A percentile compares a stretch with the other conserved stretches of the same genome.
phyloP scores from a whole-genome alignment of 64 coral and sea anemone species.

The Montipora cactus region DNA sequence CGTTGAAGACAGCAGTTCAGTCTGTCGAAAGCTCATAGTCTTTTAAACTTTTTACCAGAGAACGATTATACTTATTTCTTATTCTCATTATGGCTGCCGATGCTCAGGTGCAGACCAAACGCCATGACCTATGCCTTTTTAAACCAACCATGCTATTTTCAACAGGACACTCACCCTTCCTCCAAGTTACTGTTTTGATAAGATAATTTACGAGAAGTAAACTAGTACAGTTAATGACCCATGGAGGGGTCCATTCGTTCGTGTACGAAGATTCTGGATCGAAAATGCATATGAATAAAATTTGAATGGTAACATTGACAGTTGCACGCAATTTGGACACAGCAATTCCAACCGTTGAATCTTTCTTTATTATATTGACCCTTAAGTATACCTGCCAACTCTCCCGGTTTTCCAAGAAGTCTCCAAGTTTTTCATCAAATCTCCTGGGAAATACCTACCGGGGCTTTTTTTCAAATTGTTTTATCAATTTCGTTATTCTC shows the following conservation, averaged over 20 bases:
- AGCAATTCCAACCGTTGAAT: too few species aligned
- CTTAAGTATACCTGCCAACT: too few species aligned
- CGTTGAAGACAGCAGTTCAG: too few species aligned
- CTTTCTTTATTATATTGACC: too few species aligned
- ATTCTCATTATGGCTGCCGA: slow-evolving; percentile 59
- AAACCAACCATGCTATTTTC: slow-evolving; percentile 68
- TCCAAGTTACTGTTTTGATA: slow-evolving; percentile 55
- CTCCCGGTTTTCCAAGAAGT: too few species aligned
- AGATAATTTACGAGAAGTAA: slow-evolving; percentile 51
- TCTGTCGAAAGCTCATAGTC: too few species aligned
- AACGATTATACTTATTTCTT: too few species aligned
- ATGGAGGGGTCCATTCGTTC: slow-evolving; percentile 54
- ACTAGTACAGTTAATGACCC: slow-evolving; percentile 41
- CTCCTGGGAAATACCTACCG: too few species aligned
- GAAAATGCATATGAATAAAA: slow-evolving; percentile 16
- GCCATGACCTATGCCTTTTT: slow-evolving; percentile 44
- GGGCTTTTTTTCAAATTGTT: too few species aligned
- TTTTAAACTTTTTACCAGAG: too few species aligned
- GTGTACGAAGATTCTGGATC: slow-evolving; percentile 29
- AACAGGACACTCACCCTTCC: slow-evolving; percentile 59
- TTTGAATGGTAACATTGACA: not conserved
- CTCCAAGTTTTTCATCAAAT: too few species aligned
- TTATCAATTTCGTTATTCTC: too few species aligned
- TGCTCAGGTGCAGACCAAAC: slow-evolving; percentile 10
- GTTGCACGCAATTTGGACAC: not conserved